These are phyloP conservation scores for Betta splendens DNA, from an alignment of 2,797 vertebrate species.

Conservation along the genomic window DNA sequence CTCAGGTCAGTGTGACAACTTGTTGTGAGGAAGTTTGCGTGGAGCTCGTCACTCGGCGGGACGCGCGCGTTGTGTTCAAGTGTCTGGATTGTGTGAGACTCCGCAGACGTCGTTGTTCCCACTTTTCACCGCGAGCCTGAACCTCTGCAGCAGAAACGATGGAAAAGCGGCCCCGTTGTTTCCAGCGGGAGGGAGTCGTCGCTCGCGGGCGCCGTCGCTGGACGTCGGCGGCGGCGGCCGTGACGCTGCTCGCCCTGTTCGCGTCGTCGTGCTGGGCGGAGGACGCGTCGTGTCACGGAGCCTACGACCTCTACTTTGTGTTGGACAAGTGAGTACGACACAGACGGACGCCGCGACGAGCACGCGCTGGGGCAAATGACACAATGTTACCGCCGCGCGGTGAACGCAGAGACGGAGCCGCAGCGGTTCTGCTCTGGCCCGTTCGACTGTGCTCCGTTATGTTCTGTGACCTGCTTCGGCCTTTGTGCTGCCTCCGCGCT, in stretches of 20 bases:
- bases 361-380: no score
- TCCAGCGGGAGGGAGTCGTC: constrained; percentile 28
- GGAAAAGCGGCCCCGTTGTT: neutral
- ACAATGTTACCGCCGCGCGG: no score
- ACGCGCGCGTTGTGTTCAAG: neutral
- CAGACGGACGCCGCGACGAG: no score
- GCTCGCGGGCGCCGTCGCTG: constrained; percentile 24
- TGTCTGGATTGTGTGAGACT: neutral
- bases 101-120: rapidly evolving
- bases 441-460: no score
- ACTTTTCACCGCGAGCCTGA: no score
- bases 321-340: constrained; percentile 88
- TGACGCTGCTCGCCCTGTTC: constrained; percentile 45
- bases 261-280: constrained; percentile 69
- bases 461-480: no score
- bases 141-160: constrained; percentile 24
- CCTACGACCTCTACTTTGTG: constrained; percentile 94
- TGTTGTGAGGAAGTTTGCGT: constrained; percentile 41
- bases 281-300: constrained; percentile 86
- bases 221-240: constrained; percentile 12
- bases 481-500: no score
- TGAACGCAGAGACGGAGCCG: no score
- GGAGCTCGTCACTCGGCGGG: constrained; percentile 27
- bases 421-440: no score
- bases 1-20: constrained; percentile 20